Percentiles rank a stretch among this genome's conserved stretches.
Conservation (phyloP, 1,140 invertebrate genomes). For the Piezodorus guildinii region DNA sequence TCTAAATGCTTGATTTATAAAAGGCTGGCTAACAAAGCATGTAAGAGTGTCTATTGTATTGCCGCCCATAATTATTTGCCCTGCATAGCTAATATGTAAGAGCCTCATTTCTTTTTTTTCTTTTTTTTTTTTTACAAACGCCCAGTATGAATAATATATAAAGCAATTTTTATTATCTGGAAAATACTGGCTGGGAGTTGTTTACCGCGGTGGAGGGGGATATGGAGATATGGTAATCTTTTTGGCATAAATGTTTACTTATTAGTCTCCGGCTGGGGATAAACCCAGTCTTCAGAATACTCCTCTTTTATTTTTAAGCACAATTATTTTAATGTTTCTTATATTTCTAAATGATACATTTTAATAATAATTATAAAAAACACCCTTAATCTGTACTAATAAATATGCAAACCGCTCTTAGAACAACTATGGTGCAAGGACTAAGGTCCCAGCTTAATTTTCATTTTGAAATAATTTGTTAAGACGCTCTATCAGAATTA, state of each 20-base stretch:
- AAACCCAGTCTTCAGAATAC: neutral
- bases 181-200: neutral
- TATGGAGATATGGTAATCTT: slow-evolving; percentile 12
- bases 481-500: too few relatives aligned
- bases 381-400: too few relatives aligned
- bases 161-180: slow-evolving; percentile 20
- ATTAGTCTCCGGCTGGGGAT: neutral
- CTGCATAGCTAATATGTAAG: neutral
- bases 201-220: neutral
- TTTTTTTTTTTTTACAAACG: neutral
- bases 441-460: too few relatives aligned
- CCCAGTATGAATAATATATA: slow-evolving; percentile 18
- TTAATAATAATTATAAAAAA: too few relatives aligned
- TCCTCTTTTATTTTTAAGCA: too few relatives aligned
- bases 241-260: slow-evolving; percentile 15
- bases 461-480: too few relatives aligned
- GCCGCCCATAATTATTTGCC: neutral
- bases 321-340: neutral
- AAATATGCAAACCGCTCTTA: too few relatives aligned
- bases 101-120: too few relatives aligned
- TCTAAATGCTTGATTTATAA: too few relatives aligned
- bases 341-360: neutral
- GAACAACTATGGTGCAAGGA: too few relatives aligned
- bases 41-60: too few relatives aligned
- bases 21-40: too few relatives aligned